These are phyloP conservation scores for Phalacrocorax pelagicus DNA, from an alignment of 2,113 vertebrate genomes.

Conservation along the genomic window DNA sequence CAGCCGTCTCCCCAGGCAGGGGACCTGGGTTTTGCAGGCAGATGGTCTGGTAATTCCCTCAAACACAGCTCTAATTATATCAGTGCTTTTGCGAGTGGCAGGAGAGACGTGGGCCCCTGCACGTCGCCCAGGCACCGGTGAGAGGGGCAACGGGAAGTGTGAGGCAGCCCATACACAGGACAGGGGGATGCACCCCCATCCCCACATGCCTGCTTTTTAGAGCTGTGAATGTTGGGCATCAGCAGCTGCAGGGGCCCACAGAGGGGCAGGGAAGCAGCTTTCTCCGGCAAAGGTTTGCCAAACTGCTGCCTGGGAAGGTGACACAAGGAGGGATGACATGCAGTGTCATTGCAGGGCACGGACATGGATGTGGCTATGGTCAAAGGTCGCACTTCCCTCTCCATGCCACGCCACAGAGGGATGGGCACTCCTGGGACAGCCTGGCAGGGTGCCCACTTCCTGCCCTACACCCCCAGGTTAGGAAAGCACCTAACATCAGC, in stretches of 20 bases:
- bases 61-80: constrained; percentile 54
- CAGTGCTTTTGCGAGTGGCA: neutral
- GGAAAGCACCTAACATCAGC: neutral
- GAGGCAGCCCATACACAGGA: accelerated
- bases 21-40: constrained; percentile 11
- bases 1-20: neutral
- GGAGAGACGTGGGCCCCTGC: constrained; percentile 22
- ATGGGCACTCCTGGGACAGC: neutral
- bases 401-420: accelerated
- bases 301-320: neutral
- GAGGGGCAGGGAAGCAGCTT: neutral
- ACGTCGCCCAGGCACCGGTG: neutral
- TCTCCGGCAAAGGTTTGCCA: neutral
- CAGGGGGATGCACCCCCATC: neutral
- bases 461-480: neutral
- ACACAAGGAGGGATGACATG: neutral
- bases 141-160: neutral
- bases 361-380: neutral
- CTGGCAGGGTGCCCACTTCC: neutral
- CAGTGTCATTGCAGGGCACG: neutral
- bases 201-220: accelerated
- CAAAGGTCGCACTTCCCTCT: neutral
- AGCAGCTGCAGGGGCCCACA: accelerated
- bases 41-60: constrained; percentile 14
- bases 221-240: accelerated